Evolutionary conservation across 2,797 vertebrate genomes (phyloP).

Genomic region (Paramormyrops hopkinsi): DNA sequence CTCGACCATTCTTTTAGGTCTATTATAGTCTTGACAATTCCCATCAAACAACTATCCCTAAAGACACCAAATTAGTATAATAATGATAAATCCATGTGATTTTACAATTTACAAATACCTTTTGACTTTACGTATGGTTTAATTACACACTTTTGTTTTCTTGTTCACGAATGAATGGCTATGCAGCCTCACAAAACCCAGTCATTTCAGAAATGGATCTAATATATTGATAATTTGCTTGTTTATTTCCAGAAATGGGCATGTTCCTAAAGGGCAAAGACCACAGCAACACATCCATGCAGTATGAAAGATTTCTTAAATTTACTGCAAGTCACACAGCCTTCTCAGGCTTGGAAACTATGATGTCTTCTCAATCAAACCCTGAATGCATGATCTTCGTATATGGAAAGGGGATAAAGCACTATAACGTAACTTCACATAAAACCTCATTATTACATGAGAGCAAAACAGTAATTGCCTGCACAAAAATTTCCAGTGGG

Average conservation of each 20-base stretch:
- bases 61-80: not conserved
- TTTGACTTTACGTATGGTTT: not conserved
- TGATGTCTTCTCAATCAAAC: not conserved
- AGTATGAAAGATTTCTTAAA: not conserved
- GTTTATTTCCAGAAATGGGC: not conserved
- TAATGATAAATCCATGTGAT: not conserved
- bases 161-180: not conserved
- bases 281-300: not conserved
- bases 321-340: not conserved
- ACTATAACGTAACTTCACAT: not conserved
- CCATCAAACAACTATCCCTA: not conserved
- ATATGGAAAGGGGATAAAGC: not conserved
- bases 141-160: not conserved
- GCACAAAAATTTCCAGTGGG: slow-evolving; percentile 29
- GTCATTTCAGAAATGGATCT: not conserved
- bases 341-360: not conserved
- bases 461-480: slow-evolving; percentile 22
- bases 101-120: not conserved
- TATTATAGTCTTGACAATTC: not conserved
- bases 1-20: not conserved
- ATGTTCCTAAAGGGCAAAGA: not conserved
- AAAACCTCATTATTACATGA: slow-evolving; percentile 17
- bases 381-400: not conserved
- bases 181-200: not conserved
- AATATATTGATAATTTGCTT: not conserved